Percentiles rank a stretch among this genome's conserved stretches.
phyloP scores from a whole-genome alignment of 1,140 invertebrate genomes.

The Manduca sexta region DNA sequence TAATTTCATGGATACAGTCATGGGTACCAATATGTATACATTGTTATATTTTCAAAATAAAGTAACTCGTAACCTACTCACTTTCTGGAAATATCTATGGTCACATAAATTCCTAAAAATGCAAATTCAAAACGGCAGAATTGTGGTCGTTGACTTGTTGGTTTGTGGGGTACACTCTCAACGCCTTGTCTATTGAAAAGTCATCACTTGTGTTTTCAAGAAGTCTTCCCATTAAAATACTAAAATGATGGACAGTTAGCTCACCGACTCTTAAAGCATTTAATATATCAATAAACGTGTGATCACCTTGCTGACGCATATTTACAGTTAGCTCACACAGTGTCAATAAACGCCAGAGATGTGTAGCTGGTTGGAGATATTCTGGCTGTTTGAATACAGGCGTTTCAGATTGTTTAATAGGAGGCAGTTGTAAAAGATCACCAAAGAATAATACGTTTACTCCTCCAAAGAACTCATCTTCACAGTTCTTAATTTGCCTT shows the following conservation, averaged over 20 bases:
- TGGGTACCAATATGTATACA: no score
- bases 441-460: slow-evolving; percentile 8
- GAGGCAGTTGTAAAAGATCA: slow-evolving; percentile 9
- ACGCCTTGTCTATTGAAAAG: slow-evolving; percentile 20
- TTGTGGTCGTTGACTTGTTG: slow-evolving; percentile 7
- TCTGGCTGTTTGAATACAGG: slow-evolving; percentile 10
- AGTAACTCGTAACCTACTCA: no score
- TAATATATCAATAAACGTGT: slow-evolving; percentile 7
- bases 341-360: slow-evolving; percentile 3
- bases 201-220: slow-evolving; percentile 5
- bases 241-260: slow-evolving; percentile 1
- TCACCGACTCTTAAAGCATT: slow-evolving; percentile 5
- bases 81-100: no score
- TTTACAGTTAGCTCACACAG: slow-evolving; percentile 3
- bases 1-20: no score
- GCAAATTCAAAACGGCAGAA: not conserved
- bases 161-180: slow-evolving; percentile 17
- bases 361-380: slow-evolving; percentile 4
- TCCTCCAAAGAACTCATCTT: slow-evolving; percentile 3
- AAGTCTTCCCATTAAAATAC: slow-evolving; percentile 5
- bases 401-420: slow-evolving; percentile 1
- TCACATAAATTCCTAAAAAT: no score
- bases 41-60: no score
- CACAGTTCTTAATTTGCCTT: slow-evolving; percentile 1
- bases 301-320: slow-evolving; percentile 7